Percentiles rank a stretch among this genome's conserved stretches.
Conservation (phyloP, 2,888 invertebrate species). For the Apodemia hepburni region DNA sequence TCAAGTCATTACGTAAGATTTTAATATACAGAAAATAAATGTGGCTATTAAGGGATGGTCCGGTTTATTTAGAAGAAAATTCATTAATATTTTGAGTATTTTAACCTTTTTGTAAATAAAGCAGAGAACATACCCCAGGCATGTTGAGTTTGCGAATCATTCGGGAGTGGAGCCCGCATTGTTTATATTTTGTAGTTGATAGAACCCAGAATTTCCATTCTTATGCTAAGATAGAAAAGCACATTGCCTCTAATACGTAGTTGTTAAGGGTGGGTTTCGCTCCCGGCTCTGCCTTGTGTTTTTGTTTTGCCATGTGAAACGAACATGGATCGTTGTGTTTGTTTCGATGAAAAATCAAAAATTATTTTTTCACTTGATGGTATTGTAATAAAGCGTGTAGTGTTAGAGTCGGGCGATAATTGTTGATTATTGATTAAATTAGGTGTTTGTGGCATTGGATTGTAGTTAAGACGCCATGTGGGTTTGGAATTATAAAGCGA, state of each 20-base stretch:
- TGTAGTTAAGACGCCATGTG: slow-evolving; percentile 40
- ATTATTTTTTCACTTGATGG: slow-evolving; percentile 79
- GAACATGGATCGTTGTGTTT: slow-evolving; percentile 63
- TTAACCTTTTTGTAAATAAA: background rate
- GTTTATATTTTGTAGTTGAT: slow-evolving; percentile 37
- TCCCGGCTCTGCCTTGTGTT: slow-evolving; percentile 58
- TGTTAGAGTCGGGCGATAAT: slow-evolving; percentile 75
- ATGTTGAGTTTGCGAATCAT: slow-evolving; percentile 23
- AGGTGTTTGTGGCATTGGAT: slow-evolving; percentile 73
- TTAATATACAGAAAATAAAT: background rate
- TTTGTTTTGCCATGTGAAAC: slow-evolving; percentile 62
- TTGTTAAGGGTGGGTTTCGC: slow-evolving; percentile 36
- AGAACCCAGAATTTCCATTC: slow-evolving; percentile 29
- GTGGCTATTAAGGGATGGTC: background rate
- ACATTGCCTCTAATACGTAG: slow-evolving; percentile 41
- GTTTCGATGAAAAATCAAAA: slow-evolving; percentile 72
- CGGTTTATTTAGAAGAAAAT: background rate
- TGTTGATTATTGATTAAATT: slow-evolving; percentile 80
- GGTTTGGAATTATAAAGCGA: slow-evolving; percentile 7
- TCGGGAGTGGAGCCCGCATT: slow-evolving; percentile 31
- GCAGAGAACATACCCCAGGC: background rate
- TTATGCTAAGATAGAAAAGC: slow-evolving; percentile 26
- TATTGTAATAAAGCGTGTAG: slow-evolving; percentile 70
- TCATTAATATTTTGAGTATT: background rate
- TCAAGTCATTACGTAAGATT: background rate